These are phyloP conservation scores for human (Homo sapiens) DNA, from an alignment of 2,113 vertebrate genomes.

Conservation along the genomic window DNA sequence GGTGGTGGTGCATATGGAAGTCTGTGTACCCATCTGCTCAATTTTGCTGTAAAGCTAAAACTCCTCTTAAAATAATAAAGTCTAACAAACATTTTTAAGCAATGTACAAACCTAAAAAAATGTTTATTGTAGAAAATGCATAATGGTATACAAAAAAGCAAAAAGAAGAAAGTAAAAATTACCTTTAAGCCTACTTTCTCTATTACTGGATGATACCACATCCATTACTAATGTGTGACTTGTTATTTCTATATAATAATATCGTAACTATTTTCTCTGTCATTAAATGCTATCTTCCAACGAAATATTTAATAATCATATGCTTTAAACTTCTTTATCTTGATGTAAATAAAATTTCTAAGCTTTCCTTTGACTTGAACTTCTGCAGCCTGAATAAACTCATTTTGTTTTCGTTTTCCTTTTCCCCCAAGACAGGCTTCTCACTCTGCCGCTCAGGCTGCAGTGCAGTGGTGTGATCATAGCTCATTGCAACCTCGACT, in stretches of 20 bases:
- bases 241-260: not conserved
- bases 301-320: constrained; percentile 11
- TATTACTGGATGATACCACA: not conserved
- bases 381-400: not conserved
- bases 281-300: not conserved
- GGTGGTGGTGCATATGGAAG: too few relatives aligned
- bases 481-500: too few relatives aligned
- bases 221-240: not conserved
- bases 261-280: not conserved
- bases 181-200: not conserved
- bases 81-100: not conserved
- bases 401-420: too few relatives aligned
- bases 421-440: too few relatives aligned
- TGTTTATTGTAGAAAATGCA: not conserved
- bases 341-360: not conserved
- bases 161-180: not conserved
- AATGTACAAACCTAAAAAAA: not conserved
- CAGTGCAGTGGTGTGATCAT: too few relatives aligned
- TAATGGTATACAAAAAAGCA: not conserved
- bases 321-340: not conserved
- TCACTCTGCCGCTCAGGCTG: too few relatives aligned
- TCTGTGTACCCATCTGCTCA: not conserved
- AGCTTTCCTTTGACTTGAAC: not conserved
- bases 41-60: not conserved
- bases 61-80: not conserved